Evolutionary conservation across 2,113 vertebrate genomes (phyloP).

Genomic region (Hemiprocne comata): DNA sequence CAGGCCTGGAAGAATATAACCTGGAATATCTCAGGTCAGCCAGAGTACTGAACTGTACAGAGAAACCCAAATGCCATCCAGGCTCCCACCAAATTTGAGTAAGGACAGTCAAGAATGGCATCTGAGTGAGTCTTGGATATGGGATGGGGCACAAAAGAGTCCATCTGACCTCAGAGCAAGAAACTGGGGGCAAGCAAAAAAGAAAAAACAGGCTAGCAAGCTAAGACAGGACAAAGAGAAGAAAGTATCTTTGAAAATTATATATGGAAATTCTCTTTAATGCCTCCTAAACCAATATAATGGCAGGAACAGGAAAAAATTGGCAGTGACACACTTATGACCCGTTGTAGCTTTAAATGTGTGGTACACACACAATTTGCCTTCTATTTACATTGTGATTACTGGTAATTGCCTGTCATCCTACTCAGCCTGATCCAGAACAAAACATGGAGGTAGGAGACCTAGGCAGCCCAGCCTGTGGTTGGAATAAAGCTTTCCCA

Average conservation of each 20-base stretch:
- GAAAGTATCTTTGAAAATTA: not conserved
- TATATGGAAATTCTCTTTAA: not conserved
- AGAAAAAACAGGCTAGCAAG: not conserved
- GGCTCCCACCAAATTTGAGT: not conserved
- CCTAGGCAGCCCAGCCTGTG: not conserved
- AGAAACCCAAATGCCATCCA: not conserved
- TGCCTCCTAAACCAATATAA: not conserved
- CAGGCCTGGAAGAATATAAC: not conserved
- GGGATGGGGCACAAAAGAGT: not conserved
- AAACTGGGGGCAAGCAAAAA: not conserved
- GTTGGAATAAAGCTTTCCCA: not conserved
- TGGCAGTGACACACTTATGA: not conserved
- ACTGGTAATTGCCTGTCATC: not conserved
- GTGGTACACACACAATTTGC: not conserved
- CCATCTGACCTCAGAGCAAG: not conserved
- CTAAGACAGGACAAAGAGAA: not conserved
- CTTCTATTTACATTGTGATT: not conserved
- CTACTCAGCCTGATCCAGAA: not conserved
- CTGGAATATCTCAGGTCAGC: not conserved
- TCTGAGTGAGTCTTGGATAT: not conserved
- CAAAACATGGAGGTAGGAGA: not conserved
- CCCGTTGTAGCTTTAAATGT: not conserved
- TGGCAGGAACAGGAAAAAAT: not conserved
- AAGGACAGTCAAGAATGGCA: not conserved
- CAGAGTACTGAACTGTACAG: not conserved